Evolutionary conservation across 2,888 invertebrate species (phyloP), one percentile per base, ranked within the genome.

Genomic region (Lacanobia oleracea): DNA sequence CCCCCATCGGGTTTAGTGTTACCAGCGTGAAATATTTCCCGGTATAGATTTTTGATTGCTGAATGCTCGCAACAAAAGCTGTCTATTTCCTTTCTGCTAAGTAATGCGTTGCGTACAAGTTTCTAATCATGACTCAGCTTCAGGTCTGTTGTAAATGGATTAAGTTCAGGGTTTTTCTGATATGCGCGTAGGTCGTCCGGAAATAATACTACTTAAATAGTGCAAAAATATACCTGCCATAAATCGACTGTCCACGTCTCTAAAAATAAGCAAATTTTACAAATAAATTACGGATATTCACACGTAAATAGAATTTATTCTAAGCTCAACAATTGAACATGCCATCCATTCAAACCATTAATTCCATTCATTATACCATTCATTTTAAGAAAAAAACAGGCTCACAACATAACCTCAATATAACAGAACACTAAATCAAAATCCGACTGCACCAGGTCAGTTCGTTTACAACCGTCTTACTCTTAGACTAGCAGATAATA

Each of bases 1-100:
- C 91, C 88, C 78, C 74, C 67, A 71, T 64, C 60, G 70, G 64
- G 84, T 81, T 67, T 86, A 75, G 74, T 75, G 69, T 86, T 86
- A 79, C 77, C 71, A 73, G 50, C 51, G 78, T 84, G 79, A 87
- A 84, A 85, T 83, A 75, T 74, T 78, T 74, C 69, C 75, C 59
- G 61, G 72, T 78, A 77, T 71, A 72, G 77, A 77, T 81, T 67
- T 78, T 77, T 79, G 84, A 72, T 83, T 73, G 67, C 65, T 79
- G 73, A 81, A 81, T 62, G 57, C 56, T 77, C 66, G 45, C 50
- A 83, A 80, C 80, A 83, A 79, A 72, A 66, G 81, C 57, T 77
- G 54, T 68, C 64, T 67, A 80, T 67, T 81, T 81, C 65, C 68
- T 83, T 51, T 64, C 61, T 61, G 75, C 65, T 83, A 79, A 82